phyloP scores from a whole-genome alignment of 2,113 vertebrate genomes.

The Tor tambroides region DNA sequence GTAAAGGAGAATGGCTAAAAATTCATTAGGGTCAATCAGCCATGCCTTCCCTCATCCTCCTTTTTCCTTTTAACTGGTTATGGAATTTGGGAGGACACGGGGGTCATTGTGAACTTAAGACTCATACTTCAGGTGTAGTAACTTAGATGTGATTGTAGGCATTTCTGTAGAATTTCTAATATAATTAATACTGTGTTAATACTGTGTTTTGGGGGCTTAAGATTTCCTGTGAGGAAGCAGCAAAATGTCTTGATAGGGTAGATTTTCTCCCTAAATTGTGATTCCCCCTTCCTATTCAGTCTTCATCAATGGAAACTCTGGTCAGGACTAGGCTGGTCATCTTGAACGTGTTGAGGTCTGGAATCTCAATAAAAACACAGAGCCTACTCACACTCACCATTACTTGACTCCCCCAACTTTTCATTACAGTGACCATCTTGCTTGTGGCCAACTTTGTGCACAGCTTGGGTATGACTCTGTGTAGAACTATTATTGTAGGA shows the following conservation, averaged over 20 bases:
- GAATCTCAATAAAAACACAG: too few relatives aligned
- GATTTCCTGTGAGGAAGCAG: slow-evolving; percentile 31
- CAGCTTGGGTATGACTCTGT: slow-evolving; percentile 37
- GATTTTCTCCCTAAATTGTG: slow-evolving; percentile 32
- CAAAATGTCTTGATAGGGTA: slow-evolving; percentile 39
- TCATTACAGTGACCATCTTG: background rate
- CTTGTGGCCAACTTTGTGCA: slow-evolving; percentile 10
- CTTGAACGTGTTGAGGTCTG: background rate
- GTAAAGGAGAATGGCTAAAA: too few relatives aligned
- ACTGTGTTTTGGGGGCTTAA: slow-evolving; percentile 25
- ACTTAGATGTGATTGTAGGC: too few relatives aligned
- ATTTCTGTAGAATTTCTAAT: too few relatives aligned
- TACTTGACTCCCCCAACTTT: background rate
- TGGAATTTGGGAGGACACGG: too few relatives aligned
- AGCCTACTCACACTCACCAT: background rate
- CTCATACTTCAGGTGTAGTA: too few relatives aligned
- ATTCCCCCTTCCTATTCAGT: slow-evolving; percentile 22
- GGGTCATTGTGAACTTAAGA: too few relatives aligned
- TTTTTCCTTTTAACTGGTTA: too few relatives aligned
- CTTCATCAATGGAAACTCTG: too few relatives aligned
- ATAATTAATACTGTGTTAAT: background rate
- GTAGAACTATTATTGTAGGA: slow-evolving; percentile 41
- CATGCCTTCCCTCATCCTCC: too few relatives aligned
- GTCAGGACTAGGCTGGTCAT: background rate
- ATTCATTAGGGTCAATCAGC: too few relatives aligned